Evolutionary conservation across 2,797 vertebrate genomes (phyloP), one percentile per base, ranked within the genome.

Genomic region (Sylvilagus floridanus): DNA sequence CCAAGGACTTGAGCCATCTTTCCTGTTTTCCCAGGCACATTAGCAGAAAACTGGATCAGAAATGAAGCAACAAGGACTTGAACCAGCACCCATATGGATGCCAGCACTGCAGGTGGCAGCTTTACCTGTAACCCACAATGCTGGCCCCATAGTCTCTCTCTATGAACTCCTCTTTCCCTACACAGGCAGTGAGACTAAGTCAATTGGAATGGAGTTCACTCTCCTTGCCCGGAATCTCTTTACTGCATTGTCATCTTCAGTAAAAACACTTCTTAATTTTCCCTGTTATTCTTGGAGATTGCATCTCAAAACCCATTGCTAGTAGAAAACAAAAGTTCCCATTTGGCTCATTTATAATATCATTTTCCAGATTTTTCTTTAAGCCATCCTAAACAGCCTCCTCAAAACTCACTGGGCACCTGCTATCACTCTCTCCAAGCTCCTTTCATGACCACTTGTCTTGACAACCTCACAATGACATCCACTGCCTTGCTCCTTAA

Each of bases 401-500:
- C 0, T 16, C 17, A 2, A 63, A 35, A 19, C 2, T 30, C 8
- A 1, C 3, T 16, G 75, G n/a, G 24, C 14, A 65, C 32, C 60
- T 75, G 6, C 52, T 47, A 47, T 86, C 65, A 17, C 28, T 24
- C 4, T 83, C 4, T 66, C 24, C 32, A 65, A 17, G 63, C n/a
- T 4, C 47, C 24, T 63, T 0, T 1, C 3, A 2, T 22, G 19
- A 62, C 14, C 22, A 16, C 1, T 2, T 2, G 7, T 35, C 42
- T 26, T 24, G 73, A 14, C 1, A 1, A 1, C 7, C 0, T 35
- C 16, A 5, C 13, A 12, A 0, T 10, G 17, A 54, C 19, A 2
- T 65, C 7, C 16, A 9, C 24, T 1, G 0, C n/a, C 17, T 65
- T 1, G 0, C 30, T 14, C 13, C 26, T 17, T 9, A 47, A 14